Evolutionary conservation across 1,140 invertebrate species (phyloP).

Genomic region (Tyrophagus putrescentiae): DNA sequence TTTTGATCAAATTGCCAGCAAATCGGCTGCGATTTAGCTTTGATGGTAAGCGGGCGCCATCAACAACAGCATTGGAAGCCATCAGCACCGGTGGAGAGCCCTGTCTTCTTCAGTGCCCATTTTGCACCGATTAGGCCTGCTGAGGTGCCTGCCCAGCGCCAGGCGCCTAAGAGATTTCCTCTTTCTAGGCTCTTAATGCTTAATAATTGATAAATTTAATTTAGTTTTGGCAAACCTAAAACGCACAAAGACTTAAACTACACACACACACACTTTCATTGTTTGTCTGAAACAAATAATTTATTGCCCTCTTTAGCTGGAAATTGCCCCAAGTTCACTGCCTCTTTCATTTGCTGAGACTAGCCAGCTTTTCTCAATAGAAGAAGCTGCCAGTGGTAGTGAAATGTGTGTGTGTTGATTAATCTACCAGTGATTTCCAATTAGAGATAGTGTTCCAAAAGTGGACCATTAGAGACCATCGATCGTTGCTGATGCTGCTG

Average conservation of each 20-base stretch:
- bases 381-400: too few species aligned
- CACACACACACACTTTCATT: too few species aligned
- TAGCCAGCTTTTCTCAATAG: too few species aligned
- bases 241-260: too few species aligned
- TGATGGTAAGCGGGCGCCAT: too few species aligned
- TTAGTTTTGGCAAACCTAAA: neutral
- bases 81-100: neutral
- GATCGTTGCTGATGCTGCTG: too few species aligned
- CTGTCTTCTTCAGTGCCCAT: neutral
- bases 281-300: neutral
- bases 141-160: neutral
- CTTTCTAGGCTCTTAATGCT: neutral
- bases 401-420: constrained; percentile 4
- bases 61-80: too few species aligned
- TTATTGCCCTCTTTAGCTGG: constrained; percentile 4
- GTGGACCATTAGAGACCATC: too few species aligned
- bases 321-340: too few species aligned
- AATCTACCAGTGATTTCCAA: constrained; percentile 11
- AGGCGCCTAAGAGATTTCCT: neutral
- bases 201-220: constrained; percentile 15
- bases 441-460: constrained; percentile 1
- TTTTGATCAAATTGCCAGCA: too few species aligned
- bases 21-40: too few species aligned
- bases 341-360: too few species aligned
- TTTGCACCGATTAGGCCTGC: neutral